Conservation (phyloP, 2,888 invertebrate species). For the Agrenia bidenticulata region DNA sequence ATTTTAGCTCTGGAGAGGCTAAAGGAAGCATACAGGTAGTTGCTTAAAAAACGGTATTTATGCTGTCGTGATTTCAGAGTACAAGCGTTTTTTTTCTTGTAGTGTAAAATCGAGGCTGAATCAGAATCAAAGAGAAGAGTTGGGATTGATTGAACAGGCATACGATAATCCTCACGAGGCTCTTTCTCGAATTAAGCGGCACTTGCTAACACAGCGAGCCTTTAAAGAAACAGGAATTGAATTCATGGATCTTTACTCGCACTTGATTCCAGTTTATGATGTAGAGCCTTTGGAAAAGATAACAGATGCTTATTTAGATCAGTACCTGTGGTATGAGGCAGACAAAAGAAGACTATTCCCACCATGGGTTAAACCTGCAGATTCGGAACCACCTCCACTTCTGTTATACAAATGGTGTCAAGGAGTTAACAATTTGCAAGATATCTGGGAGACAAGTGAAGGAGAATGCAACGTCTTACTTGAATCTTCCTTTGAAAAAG, state of each 20-base stretch:
- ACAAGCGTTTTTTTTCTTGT: constrained; percentile 39
- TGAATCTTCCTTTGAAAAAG: constrained; percentile 95
- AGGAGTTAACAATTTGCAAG: constrained; percentile 94
- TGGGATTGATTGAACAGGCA: constrained; percentile 98
- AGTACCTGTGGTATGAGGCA: constrained; percentile 99
- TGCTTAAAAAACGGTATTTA: constrained; percentile 52
- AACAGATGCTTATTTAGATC: constrained; percentile 98
- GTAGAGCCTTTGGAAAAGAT: constrained; percentile 99
- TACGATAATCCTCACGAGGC: constrained; percentile 99
- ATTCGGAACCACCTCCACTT: constrained; percentile 82
- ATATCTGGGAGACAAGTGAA: constrained; percentile 98
- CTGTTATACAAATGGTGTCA: constrained; percentile 52
- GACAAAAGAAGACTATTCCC: constrained; percentile 96
- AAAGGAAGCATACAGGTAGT: constrained; percentile 86
- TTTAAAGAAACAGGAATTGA: constrained; percentile 99
- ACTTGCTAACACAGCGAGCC: constrained; percentile 94
- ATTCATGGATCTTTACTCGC: constrained; percentile 99
- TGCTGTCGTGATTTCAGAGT: neutral
- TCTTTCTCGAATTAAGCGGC: constrained; percentile 96
- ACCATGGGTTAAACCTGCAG: constrained; percentile 99
- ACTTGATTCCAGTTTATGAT: constrained; percentile 97
- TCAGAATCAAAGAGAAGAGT: constrained; percentile 97
- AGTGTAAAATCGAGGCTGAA: constrained; percentile 96
- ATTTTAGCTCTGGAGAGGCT: constrained; percentile 94
- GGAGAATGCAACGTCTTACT: constrained; percentile 98